phyloP scores from a whole-genome alignment of 2,797 vertebrate species.

The Pantherophis vulpinus region DNA sequence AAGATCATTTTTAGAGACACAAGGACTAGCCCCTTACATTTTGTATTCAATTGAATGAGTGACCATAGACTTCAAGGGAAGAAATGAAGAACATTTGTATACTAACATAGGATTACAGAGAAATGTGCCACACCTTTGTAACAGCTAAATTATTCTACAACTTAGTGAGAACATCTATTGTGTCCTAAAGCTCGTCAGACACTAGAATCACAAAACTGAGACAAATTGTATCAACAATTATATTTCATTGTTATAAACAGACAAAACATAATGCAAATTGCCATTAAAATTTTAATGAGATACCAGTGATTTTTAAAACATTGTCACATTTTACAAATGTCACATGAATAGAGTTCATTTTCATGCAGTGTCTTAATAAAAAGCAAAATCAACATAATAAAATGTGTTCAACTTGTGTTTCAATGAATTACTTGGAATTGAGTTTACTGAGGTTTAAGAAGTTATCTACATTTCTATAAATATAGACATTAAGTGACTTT shows the following conservation, averaged over 20 bases:
- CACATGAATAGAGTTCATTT: constrained; percentile 11
- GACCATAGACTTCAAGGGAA: not conserved
- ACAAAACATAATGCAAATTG: constrained; percentile 8
- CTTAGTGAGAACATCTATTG: not conserved
- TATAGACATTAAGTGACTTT: constrained; percentile 75
- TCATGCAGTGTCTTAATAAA: constrained; percentile 26
- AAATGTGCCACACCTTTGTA: not conserved
- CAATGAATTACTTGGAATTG: constrained; percentile 63
- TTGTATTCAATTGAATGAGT: not conserved
- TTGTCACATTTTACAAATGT: constrained; percentile 10
- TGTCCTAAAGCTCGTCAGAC: not conserved
- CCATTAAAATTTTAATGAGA: constrained; percentile 31
- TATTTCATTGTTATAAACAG: constrained; percentile 4
- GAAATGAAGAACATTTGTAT: not conserved
- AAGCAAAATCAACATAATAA: constrained; percentile 29
- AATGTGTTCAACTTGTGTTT: constrained; percentile 56
- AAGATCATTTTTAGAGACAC: not conserved
- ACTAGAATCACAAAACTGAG: not conserved
- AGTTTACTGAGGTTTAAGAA: constrained; percentile 81
- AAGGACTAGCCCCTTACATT: not conserved
- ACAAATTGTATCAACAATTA: not conserved
- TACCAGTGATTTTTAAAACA: constrained; percentile 36
- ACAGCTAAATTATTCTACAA: not conserved
- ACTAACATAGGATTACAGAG: not conserved
- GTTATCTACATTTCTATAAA: constrained; percentile 75